Evolutionary conservation across 2,113 vertebrate species (phyloP), one percentile per base, ranked within the genome.

Genomic region (Cochlearius cochlearius): DNA sequence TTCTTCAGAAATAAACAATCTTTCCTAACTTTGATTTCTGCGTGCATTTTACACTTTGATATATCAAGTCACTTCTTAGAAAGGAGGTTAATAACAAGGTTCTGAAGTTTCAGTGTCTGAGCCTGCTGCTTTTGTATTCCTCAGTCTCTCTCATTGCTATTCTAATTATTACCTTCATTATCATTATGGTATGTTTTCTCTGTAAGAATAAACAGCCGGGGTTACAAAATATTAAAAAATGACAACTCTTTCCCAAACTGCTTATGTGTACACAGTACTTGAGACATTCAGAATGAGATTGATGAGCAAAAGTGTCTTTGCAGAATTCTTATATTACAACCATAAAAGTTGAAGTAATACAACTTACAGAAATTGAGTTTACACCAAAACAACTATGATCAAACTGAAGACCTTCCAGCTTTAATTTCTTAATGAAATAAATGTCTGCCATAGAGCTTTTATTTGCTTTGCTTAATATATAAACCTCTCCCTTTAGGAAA

Each of bases 391-490:
- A 74, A 21, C 56, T 74, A 76, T 63, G 85, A 88, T 67, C 75
- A 92, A 90, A 79, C 63, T 80, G 89, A 90, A 92, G 47, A 90
- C 36, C 29, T 73, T 55, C 11, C 78, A 88, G 22, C 55, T 93
- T 95, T 80, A 80, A 76, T 84, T 94, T 80, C 68, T 83, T 95
- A 94, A 80, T 71, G 76, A 95, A 96, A 87, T 82, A 92, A 93
- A 79, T 2, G 2, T 94, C 93, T 92, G 53, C n/a, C 72, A 76
- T 10, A 60, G 41, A 85, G 32, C 36, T 90, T 93, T 90, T 52
- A 34, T 75, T 93, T 95, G 22, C 27, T 89, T 93, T 94, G 47
- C 30, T 90, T 90, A 91, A 71, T 36, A 17, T 68, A 64, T 78
- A 95, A 93, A 91, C 38, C 39, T 85, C 72, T 90, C 49, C 43